Base-by-base conservation (phyloP, 2,797 vertebrate species). In the Tauraco hartlaubi region DNA sequence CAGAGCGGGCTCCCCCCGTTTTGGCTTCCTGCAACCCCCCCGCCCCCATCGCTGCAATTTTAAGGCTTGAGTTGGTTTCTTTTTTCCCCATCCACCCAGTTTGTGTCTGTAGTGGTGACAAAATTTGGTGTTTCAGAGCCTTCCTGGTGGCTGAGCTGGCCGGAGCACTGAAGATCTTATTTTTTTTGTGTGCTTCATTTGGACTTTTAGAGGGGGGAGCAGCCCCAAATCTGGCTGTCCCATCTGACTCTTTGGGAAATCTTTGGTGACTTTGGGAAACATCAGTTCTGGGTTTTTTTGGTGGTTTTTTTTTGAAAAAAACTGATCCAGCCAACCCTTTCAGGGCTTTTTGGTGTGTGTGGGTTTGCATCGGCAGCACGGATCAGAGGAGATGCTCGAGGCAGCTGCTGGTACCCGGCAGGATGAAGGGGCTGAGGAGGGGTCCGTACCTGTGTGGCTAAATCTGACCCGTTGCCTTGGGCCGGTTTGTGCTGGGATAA, bases 1-100 rank as follows among this genome's bases (percentile, higher is more conserved):
- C 96, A 56, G 88, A 54, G 55, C 3, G 0, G 52, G 51, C 29
- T 35, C n/a, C 68, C 69, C 63, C 35, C 14, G 7, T 5, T 49
- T 51, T 21, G 12, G 18, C 68, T 72, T 64, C 79, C 86, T 7
- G 35, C 78, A 61, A 46, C 55, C 51, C 48, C 63, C 46, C 4
- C n/a, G n/a, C 0, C 39, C 1, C 31, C 29, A 33, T 22, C 1
- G 15, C 17, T 19, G 56, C 1, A 11, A 3, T 58, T 62, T 21
- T 18, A 39, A 48, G 74, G 74, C 21, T 16, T 48, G 54, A 14
- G n/a, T 21, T 74, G 44, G 21, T 8, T 64, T n/a, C 22, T 39
- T 63, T 41, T 46, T 25, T 29, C 62, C 52, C 29, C 63, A 19
- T 44, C 49, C 29, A 29, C 49, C 29, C 15, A 6, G 41, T 61